Conservation (phyloP, 2,888 invertebrate species). For the Nomada goodeniana region DNA sequence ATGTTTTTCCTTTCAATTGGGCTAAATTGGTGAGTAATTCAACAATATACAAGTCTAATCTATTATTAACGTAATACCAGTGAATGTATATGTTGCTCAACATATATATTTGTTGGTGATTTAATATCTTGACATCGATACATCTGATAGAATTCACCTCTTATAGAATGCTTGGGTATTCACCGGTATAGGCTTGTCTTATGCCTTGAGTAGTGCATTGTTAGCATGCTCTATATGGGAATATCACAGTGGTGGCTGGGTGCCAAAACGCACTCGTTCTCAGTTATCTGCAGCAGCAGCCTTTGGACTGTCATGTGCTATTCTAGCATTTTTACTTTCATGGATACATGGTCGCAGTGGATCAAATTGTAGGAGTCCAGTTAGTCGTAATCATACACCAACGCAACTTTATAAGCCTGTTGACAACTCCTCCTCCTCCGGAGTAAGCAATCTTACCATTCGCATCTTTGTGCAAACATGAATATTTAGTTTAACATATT, state of each 20-base stretch:
- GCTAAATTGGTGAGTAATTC: slow-evolving; percentile 89
- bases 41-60: not conserved
- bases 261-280: slow-evolving; percentile 90
- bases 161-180: slow-evolving; percentile 90
- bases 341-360: slow-evolving; percentile 80
- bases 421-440: slow-evolving; percentile 82
- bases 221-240: slow-evolving; percentile 89
- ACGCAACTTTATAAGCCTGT: slow-evolving; percentile 83
- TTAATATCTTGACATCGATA: slow-evolving; percentile 34
- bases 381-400: slow-evolving; percentile 77
- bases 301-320: slow-evolving; percentile 81
- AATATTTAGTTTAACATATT: too few species aligned
- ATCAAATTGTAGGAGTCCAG: slow-evolving; percentile 74
- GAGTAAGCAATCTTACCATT: slow-evolving; percentile 70
- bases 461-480: not conserved
- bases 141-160: slow-evolving; percentile 55
- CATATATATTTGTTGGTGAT: slow-evolving; percentile 17
- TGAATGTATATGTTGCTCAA: slow-evolving; percentile 13
- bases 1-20: slow-evolving; percentile 92
- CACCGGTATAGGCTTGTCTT: slow-evolving; percentile 89
- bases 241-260: slow-evolving; percentile 88
- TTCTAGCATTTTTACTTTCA: slow-evolving; percentile 81
- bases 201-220: slow-evolving; percentile 88
- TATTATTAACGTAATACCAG: not conserved
- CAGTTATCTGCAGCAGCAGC: slow-evolving; percentile 85